Evolutionary conservation across 2,888 invertebrate genomes (phyloP), one percentile per base, ranked within the genome.

Genomic region (Listrodromus nycthemerus): DNA sequence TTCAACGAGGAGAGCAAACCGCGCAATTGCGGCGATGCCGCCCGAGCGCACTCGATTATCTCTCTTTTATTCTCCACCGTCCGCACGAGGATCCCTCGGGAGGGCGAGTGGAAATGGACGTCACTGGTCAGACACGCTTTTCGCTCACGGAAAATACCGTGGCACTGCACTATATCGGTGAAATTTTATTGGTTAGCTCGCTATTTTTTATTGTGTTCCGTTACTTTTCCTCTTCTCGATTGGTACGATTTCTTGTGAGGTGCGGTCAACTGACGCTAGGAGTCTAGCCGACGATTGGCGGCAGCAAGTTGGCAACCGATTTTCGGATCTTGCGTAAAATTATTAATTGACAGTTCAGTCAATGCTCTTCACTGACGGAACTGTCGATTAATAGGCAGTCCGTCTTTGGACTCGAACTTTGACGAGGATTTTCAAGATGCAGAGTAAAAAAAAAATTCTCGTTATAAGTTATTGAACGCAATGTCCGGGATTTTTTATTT

Each of bases 1-100:
- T 5, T 55, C 55, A 24, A 13, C 55, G 24, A 13, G 21, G 21
- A 10, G 52, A 52, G 2, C 6, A 8, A 50, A 30, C 33, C 19
- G 21, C 41, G 71, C 37, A 58, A 55, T 71, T 71, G 33, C 52
- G 21, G 24, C 24, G 1, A n/a, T 24, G 37, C 37, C 5, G 21
- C 19, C 37, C 41, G 41, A 71, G 24, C 37, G 27, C 41, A 41
- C 37, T 24, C 71, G 41, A 55, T 71, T 71, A 58, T 58, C 71
- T 58, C 37, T 30, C 8, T 41, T 58, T 8, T 24, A 30, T 50
- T 21, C n/a, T 21, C 7, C 21, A 10, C 8, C 55, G 24, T 7
- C 21, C 16, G 24, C 37, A 27, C 21, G 24, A 71, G 41, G 5
- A 58, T 58, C 55, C n/a, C 19, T 4, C 41, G 41, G 24, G n/a